Evolutionary conservation across 2,888 invertebrate species (phyloP).

Genomic region (Dasypolia templi): DNA sequence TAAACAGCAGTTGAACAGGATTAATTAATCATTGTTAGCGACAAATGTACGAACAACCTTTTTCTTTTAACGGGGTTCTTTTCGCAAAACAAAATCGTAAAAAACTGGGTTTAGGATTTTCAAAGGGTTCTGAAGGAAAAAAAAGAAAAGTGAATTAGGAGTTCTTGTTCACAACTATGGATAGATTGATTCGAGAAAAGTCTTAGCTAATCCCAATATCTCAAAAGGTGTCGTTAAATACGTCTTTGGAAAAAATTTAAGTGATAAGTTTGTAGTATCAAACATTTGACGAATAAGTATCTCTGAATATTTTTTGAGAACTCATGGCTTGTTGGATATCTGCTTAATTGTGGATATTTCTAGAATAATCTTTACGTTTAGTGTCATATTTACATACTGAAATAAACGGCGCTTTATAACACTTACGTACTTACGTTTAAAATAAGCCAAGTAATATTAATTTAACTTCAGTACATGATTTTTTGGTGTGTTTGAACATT

Average conservation of each 20-base stretch:
- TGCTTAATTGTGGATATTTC: too few species aligned
- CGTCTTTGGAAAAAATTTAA: background rate
- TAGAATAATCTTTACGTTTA: too few species aligned
- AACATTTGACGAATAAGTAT: too few species aligned
- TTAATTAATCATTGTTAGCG: conserved; percentile 42
- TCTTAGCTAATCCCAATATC: background rate
- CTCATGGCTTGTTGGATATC: too few species aligned
- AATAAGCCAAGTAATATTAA: too few species aligned
- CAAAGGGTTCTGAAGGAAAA: background rate
- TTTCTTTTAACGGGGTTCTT: background rate
- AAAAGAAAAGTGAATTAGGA: background rate
- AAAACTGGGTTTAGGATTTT: background rate
- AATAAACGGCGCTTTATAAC: too few species aligned
- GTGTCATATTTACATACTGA: too few species aligned
- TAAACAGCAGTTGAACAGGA: conserved; percentile 4
- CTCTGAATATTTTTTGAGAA: too few species aligned
- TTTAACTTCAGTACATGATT: too few species aligned
- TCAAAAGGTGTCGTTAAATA: too few species aligned
- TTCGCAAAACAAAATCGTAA: background rate
- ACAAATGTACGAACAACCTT: conserved; percentile 20
- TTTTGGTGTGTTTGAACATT: too few species aligned
- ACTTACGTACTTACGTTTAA: too few species aligned
- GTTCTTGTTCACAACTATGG: background rate
- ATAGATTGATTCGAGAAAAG: background rate
- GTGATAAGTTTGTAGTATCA: background rate